Percentiles rank a stretch among this genome's conserved stretches.
Conservation (phyloP, 2,797 vertebrate species). For the Hypotaenidia okinawae region DNA sequence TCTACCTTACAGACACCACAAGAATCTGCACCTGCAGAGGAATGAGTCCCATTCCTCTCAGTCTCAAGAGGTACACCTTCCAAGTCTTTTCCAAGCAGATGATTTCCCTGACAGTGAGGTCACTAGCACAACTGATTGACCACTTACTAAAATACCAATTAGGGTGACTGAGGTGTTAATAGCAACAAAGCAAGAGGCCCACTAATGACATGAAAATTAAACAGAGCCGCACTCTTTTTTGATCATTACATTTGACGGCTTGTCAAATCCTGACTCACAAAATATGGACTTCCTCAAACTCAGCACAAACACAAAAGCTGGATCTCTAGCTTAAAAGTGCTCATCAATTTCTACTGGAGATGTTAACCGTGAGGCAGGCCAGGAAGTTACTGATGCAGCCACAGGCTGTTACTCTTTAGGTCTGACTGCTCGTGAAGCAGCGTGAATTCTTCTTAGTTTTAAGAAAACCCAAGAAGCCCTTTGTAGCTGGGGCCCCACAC, state of each 20-base stretch:
- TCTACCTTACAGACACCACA: not conserved
- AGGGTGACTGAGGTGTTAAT: not conserved
- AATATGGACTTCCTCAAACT: not conserved
- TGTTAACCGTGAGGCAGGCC: not conserved
- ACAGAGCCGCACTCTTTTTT: not conserved
- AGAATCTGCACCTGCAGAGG: not conserved
- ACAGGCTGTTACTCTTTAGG: fast-evolving
- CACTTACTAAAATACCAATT: not conserved
- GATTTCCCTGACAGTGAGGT: not conserved
- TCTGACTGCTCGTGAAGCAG: not conserved
- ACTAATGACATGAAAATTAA: not conserved
- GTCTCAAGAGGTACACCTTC: not conserved
- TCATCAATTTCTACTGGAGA: not conserved
- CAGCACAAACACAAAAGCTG: not conserved
- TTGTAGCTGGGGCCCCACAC: not conserved
- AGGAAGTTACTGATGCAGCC: not conserved
- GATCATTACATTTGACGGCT: not conserved
- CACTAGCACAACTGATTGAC: not conserved
- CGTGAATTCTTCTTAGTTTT: not conserved
- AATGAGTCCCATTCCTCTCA: not conserved
- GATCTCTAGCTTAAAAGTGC: not conserved
- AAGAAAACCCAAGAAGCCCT: not conserved
- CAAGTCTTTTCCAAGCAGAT: conserved; percentile 20
- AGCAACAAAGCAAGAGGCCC: not conserved
- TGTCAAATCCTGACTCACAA: not conserved